Evolutionary conservation across 2,113 vertebrate species (phyloP), one percentile per base, ranked within the genome.

Genomic region (Saccopteryx bilineata): DNA sequence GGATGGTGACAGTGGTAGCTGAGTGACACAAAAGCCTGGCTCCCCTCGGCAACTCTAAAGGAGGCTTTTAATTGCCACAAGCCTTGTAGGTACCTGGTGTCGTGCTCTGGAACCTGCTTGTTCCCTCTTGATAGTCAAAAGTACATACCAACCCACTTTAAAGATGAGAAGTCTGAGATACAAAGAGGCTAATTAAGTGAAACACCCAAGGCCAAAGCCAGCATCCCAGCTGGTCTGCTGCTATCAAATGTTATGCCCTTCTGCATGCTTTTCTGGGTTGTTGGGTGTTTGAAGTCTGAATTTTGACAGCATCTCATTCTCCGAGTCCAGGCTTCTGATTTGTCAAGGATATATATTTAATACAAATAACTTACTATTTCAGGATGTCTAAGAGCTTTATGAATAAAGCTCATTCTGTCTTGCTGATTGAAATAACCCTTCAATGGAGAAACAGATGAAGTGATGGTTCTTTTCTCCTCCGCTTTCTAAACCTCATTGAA

Each of bases 381-480:
- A 80, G 24, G 54, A 60, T 92, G 91, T 93, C 75, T 60, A n/a
- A 54, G n/a, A 69, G 72, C 65, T 83, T 81, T 84, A 54, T 75
- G 75, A 95, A 76, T 82, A 88, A 82, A 95, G 68, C 10, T 90
- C 58, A 69, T 79, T 79, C 74, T 87, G 14, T 87, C 66, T 80
- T 63, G 12, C 33, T 91, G 83, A 74, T 54, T 79, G 54, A 96
- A 93, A 86, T 80, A 54, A 75, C 48, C 65, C 87, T 69, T 79
- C 94, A 50, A 1, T 61, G 60, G 92, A 87, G 76, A 90, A 68
- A 61, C 9, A 79, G 83, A 65, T 52, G 71, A 81, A 58, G 19
- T 9, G 19, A 21, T 72, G 83, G 24, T 31, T 86, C n/a, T 81
- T 56, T 66, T 33, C 50, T 61, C 7, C 14, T 60, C 11, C 0